These are phyloP conservation scores for Neoitamus cyanurus DNA, from an alignment of 2,888 invertebrate genomes.

Conservation along the genomic window DNA sequence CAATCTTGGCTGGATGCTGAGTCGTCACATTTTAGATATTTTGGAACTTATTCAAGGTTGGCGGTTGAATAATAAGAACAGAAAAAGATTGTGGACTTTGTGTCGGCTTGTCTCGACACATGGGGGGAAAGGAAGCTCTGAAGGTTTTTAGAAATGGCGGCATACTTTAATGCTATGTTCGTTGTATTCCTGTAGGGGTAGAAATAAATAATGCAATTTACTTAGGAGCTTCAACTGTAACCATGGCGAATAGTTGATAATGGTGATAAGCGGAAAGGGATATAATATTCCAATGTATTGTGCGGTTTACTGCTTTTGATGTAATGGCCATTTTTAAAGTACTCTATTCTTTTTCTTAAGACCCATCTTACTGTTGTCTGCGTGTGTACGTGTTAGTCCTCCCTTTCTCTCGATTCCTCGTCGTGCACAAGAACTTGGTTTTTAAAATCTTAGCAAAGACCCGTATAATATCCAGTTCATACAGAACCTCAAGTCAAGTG, in stretches of 20 bases:
- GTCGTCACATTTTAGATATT: background rate
- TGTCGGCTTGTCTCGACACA: background rate
- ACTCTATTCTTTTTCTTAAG: too few species aligned
- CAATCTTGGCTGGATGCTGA: background rate
- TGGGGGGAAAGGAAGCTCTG: background rate
- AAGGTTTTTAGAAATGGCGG: background rate
- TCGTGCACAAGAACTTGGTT: too few species aligned
- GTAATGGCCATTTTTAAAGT: too few species aligned
- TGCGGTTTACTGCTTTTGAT: too few species aligned
- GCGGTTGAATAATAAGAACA: background rate
- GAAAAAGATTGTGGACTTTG: background rate
- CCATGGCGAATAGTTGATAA: background rate
- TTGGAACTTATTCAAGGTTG: background rate
- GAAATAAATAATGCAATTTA: background rate
- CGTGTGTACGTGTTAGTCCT: too few species aligned
- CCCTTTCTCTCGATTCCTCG: too few species aligned
- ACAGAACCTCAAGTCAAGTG: too few species aligned
- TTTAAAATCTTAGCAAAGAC: too few species aligned
- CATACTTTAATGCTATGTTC: background rate
- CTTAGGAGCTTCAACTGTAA: background rate
- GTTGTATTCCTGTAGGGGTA: background rate
- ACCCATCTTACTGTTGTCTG: too few species aligned
- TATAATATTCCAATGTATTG: too few species aligned
- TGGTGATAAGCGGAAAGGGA: too few species aligned
- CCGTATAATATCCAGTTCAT: too few species aligned